phyloP scores from a whole-genome alignment of 2,888 invertebrate genomes.

The Andrena haemorrhoa region DNA sequence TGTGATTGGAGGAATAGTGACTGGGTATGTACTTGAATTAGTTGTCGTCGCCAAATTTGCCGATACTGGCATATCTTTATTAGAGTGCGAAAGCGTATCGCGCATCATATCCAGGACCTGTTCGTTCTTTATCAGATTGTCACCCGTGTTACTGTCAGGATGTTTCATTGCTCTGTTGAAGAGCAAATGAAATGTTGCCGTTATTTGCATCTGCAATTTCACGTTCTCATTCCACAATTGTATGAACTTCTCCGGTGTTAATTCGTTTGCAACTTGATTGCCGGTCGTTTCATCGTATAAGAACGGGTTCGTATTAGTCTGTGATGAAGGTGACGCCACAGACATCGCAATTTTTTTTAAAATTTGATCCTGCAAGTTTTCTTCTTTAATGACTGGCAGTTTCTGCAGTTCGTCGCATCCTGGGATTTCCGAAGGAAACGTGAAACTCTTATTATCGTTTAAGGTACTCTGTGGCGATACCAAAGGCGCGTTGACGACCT shows the following conservation, averaged over 20 bases:
- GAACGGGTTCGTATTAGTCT: conserved; percentile 49
- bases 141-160: background rate
- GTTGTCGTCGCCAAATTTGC: background rate
- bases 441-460: background rate
- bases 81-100: background rate
- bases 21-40: background rate
- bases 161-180: conserved; percentile 14
- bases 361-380: conserved; percentile 1
- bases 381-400: background rate
- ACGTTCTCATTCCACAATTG: conserved; percentile 45
- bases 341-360: background rate
- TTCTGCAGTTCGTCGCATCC: background rate
- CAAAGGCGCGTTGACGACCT: conserved; percentile 18
- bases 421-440: conserved; percentile 5
- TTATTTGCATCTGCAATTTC: conserved; percentile 44
- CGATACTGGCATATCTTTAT: background rate
- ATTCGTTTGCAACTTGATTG: background rate
- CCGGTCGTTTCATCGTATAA: conserved; percentile 8
- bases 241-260: conserved; percentile 28
- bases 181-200: conserved; percentile 16
- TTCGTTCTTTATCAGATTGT: background rate
- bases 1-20: background rate
- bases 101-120: background rate
- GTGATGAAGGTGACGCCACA: background rate
- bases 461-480: conserved; percentile 45